These are phyloP conservation scores for Gouania willdenowi DNA, from an alignment of 2,797 vertebrate genomes.

Conservation along the genomic window DNA sequence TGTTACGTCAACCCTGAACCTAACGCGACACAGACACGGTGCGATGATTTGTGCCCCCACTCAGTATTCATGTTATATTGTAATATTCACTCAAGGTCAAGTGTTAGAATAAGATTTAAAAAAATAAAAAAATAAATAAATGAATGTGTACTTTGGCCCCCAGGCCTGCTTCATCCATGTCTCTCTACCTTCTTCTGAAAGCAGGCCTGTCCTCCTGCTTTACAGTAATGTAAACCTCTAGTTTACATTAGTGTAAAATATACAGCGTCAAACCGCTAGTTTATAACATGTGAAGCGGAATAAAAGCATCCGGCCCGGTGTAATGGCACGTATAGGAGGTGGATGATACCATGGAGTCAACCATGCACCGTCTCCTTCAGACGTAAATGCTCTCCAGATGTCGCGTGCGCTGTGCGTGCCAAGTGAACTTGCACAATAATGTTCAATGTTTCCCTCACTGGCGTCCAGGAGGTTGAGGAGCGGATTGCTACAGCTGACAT, in stretches of 20 bases:
- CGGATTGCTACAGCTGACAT: constrained; percentile 19
- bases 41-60: constrained; percentile 29
- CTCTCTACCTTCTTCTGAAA: background rate
- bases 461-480: constrained; percentile 60
- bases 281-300: too few relatives aligned
- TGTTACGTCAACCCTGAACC: constrained; percentile 43
- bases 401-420: constrained; percentile 64
- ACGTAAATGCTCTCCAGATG: constrained; percentile 82
- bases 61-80: constrained; percentile 18
- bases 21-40: constrained; percentile 5
- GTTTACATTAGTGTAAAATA: too few relatives aligned
- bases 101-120: too few relatives aligned
- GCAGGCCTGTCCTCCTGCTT: constrained; percentile 21
- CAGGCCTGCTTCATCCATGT: background rate
- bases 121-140: too few relatives aligned
- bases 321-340: constrained; percentile 72
- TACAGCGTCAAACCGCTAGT: too few relatives aligned
- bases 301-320: background rate
- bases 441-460: constrained; percentile 68
- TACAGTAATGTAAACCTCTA: too few relatives aligned
- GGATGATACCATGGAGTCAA: constrained; percentile 65
- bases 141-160: background rate
- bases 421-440: constrained; percentile 80
- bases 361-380: constrained; percentile 63
- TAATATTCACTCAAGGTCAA: too few relatives aligned